Evolutionary conservation across 1,140 invertebrate species (phyloP), one percentile per base, ranked within the genome.

Genomic region (Drosophila nigromelanica): DNA sequence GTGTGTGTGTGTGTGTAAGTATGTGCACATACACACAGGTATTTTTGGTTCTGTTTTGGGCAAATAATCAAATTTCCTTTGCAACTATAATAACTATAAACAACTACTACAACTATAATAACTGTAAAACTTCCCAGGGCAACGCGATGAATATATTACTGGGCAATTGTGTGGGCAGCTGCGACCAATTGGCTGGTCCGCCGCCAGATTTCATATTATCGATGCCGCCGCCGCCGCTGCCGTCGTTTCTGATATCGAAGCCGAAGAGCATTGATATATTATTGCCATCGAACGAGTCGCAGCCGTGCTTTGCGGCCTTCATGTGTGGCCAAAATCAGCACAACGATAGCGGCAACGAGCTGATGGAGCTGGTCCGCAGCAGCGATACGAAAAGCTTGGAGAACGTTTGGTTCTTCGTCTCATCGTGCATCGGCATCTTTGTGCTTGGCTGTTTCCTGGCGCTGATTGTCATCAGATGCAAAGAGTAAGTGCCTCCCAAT

Each of bases 341-440:
- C 76, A 91, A 93, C 86, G 92, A 93, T 60, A 91, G 86, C 33
- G 95, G 95, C 5, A 95, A 96, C 4, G 95, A 96, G 79, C 95
- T 95, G 68, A 94, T 96, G 58, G 96, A 96, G 82, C 92, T 96
- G 77, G 94, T 96, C 0, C 93, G 95, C 77, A 95, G 95, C 33
- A 8, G 6, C 93, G 93, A 87, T 51, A 62, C 93, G 2, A 93
- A 94, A 7, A 93, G 93, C 5, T 94, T 95, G 14, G 96, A 96
- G 68, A 95, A 97, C 80, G 96, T 96, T 0, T 97, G 96, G 96
- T 93, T 97, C 39, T 92, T 97, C 43, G 95, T 97, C 75, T 95
- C 95, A 0, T 96, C 95, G 37, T 96, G 95, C 77, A 94, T 96
- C 50, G 96, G 95, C 8, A 95, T 97, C 6, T 93, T 97, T 12